Evolutionary conservation across 1,140 invertebrate genomes (phyloP).

Genomic region (Stenopsyche tienmushanensis): DNA sequence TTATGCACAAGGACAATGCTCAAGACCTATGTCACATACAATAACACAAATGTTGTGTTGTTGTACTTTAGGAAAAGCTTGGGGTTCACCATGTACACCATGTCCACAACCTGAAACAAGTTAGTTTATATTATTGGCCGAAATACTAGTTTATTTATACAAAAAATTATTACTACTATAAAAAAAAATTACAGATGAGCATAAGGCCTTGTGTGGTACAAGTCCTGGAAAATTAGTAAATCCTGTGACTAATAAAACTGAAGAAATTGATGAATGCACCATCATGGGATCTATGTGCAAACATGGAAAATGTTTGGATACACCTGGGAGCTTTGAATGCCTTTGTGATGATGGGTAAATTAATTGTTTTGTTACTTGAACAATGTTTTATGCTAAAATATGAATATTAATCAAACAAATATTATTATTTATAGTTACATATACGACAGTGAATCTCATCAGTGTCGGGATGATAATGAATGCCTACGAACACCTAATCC

Average conservation of each 20-base stretch:
- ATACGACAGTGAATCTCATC: constrained; percentile 74
- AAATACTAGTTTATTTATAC: no score
- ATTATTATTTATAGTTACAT: constrained; percentile 59
- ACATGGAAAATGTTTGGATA: constrained; percentile 82
- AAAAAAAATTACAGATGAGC: constrained; percentile 58
- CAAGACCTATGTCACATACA: constrained; percentile 70
- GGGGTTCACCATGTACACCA: constrained; percentile 76
- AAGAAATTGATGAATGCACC: constrained; percentile 79
- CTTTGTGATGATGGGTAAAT: constrained; percentile 67
- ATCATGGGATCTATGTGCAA: constrained; percentile 83
- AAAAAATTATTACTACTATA: no score
- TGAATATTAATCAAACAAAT: constrained; percentile 2
- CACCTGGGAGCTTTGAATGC: constrained; percentile 82
- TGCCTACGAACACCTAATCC: constrained; percentile 61
- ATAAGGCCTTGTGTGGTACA: constrained; percentile 62
- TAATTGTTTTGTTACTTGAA: background rate
- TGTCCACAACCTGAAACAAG: constrained; percentile 71
- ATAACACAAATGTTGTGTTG: constrained; percentile 86
- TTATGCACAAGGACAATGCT: constrained; percentile 66
- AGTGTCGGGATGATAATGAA: constrained; percentile 75
- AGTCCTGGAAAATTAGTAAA: constrained; percentile 72
- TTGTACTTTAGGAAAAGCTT: constrained; percentile 84
- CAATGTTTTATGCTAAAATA: background rate
- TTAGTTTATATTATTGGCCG: no score
- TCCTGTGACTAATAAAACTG: constrained; percentile 73